A percentile compares a stretch with the other conserved stretches of the same genome.
Evolutionary conservation across 2,797 vertebrate genomes (phyloP).

Genomic region (Schizopygopsis pylzovi): DNA sequence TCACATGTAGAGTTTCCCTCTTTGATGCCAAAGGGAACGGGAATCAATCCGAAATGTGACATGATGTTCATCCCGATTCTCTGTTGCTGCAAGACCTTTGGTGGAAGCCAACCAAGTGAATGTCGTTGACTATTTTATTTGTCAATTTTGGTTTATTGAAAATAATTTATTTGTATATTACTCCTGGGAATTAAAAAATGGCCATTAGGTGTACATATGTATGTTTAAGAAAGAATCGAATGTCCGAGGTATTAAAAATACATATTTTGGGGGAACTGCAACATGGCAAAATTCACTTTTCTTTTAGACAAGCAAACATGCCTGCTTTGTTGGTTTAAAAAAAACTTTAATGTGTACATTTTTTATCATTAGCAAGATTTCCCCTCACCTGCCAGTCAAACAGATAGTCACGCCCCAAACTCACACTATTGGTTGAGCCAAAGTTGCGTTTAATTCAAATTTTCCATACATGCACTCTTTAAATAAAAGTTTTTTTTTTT

Average conservation of each 20-base stretch:
- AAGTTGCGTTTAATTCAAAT: neutral
- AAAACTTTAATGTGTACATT: neutral
- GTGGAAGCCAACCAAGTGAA: slow-evolving; percentile 79
- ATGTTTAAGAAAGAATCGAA: slow-evolving; percentile 11
- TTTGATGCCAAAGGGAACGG: slow-evolving; percentile 62
- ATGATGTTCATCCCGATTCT: slow-evolving; percentile 67
- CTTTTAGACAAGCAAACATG: slow-evolving; percentile 21
- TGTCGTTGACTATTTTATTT: slow-evolving; percentile 78
- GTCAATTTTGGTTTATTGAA: slow-evolving; percentile 66
- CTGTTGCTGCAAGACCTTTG: slow-evolving; percentile 73
- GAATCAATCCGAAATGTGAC: slow-evolving; percentile 52
- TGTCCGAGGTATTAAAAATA: slow-evolving; percentile 26
- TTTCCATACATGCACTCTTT: neutral
- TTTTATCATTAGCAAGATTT: neutral
- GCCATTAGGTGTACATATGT: slow-evolving; percentile 16
- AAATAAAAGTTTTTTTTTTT: neutral
- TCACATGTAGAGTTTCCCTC: slow-evolving; percentile 56
- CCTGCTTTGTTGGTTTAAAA: slow-evolving; percentile 56
- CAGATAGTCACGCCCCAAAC: neutral
- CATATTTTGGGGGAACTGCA: slow-evolving; percentile 13
- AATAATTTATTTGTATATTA: slow-evolving; percentile 68
- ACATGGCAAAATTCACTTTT: neutral
- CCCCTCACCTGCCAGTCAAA: neutral
- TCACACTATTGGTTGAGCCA: neutral
- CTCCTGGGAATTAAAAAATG: neutral